A percentile compares a stretch with the other conserved stretches of the same genome.
Conservation (phyloP, 2,797 vertebrate species). For the Cyclura pinguis region DNA sequence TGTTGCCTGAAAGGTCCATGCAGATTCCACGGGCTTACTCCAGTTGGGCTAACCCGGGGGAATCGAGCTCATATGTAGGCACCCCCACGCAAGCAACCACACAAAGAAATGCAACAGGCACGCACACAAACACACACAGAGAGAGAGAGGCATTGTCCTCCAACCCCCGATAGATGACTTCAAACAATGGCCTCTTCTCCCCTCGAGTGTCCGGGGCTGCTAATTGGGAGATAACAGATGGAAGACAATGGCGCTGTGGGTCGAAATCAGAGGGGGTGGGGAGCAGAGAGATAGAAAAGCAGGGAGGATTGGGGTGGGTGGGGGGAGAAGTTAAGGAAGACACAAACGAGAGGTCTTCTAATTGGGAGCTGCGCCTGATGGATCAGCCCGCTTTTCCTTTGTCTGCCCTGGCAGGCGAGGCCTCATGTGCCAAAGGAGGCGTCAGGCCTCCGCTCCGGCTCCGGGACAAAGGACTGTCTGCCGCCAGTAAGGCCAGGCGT, state of each 20-base stretch:
- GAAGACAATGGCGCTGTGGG: slow-evolving; percentile 81
- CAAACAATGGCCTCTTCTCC: slow-evolving; percentile 78
- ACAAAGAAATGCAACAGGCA: neutral
- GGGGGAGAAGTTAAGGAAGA: slow-evolving; percentile 58
- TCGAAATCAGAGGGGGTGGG: slow-evolving; percentile 72
- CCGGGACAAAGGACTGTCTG: slow-evolving; percentile 84
- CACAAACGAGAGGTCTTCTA: slow-evolving; percentile 70
- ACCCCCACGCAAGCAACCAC: no score
- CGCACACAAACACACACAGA: neutral
- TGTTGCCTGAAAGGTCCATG: no score
- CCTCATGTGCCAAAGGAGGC: slow-evolving; percentile 81
- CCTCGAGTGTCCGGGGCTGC: slow-evolving; percentile 73
- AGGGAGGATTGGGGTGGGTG: slow-evolving; percentile 72
- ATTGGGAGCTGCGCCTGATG: slow-evolving; percentile 78
- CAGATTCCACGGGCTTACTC: no score
- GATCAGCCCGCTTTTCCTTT: slow-evolving; percentile 48
- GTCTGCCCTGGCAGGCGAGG: slow-evolving; percentile 63
- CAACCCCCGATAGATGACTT: no score
- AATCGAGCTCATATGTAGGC: no score
- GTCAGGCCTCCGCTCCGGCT: slow-evolving; percentile 82
- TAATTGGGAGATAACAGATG: slow-evolving; percentile 83
- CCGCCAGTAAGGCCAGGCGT: slow-evolving; percentile 79
- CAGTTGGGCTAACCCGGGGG: no score
- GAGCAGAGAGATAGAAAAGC: slow-evolving; percentile 75
- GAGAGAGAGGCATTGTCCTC: neutral